Evolutionary conservation across 2,113 vertebrate species (phyloP), one percentile per base, ranked within the genome.

Genomic region (Hippocampus guttulatus): DNA sequence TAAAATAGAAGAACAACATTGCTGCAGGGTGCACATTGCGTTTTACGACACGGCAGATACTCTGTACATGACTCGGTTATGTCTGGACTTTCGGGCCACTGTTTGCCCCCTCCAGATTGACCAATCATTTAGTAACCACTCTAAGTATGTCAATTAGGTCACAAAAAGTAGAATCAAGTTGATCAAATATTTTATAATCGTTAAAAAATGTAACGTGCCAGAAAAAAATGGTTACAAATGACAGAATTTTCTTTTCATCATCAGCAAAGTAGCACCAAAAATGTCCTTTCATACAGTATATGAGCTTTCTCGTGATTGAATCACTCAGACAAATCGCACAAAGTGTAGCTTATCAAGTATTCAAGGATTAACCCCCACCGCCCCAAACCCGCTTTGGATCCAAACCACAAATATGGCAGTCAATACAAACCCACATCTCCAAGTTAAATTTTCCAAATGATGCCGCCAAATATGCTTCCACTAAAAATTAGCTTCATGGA

Each of bases 41-140:
- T 8, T 78, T 86, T 81, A 86, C 75, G 69, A 75, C 70, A 64
- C 33, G 40, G 68, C 27, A 0, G 47, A 75, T 79, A 73, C 54
- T 70, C 60, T 68, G 71, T 69, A 27, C 65, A 77, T 83, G 75
- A 76, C 80, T 83, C 83, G 81, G 83, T 81, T 77, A 54, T 85
- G 81, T 87, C 88, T 88, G 87, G 67, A 87, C 88, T 78, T 86
- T 86, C 73, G 81, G 33, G 77, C 69, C 71, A 85, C 41, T 85
- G 57, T 85, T 85, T 85, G 68, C 76, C 43, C 64, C 3, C 1
- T 25, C 6, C 1, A 7, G 11, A 64, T 43, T 7, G 41, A 64
- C n/a, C 63, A 45, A 45, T 45, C 1, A 38, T 40, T 63, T 77
- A 76, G 8, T 74, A 43, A 82, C 78, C 78, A 81, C 76, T 79